phyloP scores from a whole-genome alignment of 2,113 vertebrate genomes.

The Petromus typicus region DNA sequence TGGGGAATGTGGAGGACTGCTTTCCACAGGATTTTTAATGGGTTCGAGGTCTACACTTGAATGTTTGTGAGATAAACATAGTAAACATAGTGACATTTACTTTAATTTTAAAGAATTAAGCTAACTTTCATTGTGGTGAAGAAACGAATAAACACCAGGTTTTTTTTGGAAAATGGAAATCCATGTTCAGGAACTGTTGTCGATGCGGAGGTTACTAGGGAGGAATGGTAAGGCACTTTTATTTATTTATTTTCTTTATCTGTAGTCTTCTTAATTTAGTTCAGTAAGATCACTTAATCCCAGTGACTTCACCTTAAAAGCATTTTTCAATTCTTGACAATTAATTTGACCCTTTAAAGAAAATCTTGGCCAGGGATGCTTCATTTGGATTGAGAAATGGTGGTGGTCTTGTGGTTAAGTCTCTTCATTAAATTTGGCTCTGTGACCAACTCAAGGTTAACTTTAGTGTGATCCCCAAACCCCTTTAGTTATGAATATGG shows the following conservation, averaged over 20 bases:
- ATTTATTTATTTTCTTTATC: background rate
- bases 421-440: background rate
- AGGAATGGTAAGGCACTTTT: background rate
- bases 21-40: background rate
- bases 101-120: slow-evolving; percentile 18
- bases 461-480: background rate
- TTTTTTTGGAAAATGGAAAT: background rate
- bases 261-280: background rate
- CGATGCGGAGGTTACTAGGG: slow-evolving; percentile 14
- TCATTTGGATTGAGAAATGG: background rate
- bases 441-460: background rate
- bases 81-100: background rate
- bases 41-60: background rate
- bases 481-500: background rate
- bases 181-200: slow-evolving; percentile 8
- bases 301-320: background rate
- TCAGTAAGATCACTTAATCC: background rate
- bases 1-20: background rate
- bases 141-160: slow-evolving; percentile 63
- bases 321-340: background rate
- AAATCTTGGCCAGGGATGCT: background rate
- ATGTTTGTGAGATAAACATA: background rate
- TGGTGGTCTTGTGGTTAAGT: background rate
- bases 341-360: background rate
- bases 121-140: slow-evolving; percentile 66